These are phyloP conservation scores for Thecophora atra DNA, from an alignment of 2,888 invertebrate species.

Conservation along the genomic window DNA sequence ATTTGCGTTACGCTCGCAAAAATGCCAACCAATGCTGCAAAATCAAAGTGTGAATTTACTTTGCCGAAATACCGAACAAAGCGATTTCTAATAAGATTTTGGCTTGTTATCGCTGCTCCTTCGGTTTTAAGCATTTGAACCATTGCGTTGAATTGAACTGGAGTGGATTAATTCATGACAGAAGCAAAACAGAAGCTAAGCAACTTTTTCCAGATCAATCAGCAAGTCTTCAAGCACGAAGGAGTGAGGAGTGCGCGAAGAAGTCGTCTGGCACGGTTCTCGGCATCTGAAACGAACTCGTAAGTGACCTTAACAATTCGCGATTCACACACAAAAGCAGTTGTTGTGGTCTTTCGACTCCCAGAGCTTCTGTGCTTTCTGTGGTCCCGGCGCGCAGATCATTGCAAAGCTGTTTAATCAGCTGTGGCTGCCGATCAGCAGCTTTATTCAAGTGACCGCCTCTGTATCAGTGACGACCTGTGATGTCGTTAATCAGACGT, in stretches of 20 bases:
- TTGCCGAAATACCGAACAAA: slow-evolving; percentile 1
- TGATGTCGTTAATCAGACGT: background rate
- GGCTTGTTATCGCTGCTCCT: slow-evolving; percentile 14
- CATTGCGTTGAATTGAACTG: background rate
- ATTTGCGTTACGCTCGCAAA: background rate
- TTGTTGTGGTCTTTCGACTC: background rate
- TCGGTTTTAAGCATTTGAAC: background rate
- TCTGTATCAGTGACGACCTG: background rate
- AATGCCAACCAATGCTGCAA: background rate
- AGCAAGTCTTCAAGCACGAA: background rate
- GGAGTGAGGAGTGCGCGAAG: background rate
- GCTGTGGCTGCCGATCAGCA: too few species aligned
- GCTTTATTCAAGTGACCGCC: background rate
- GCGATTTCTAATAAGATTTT: slow-evolving; percentile 4
- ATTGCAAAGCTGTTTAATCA: too few species aligned
- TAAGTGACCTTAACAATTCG: slow-evolving; percentile 31
- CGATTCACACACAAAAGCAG: slow-evolving; percentile 3
- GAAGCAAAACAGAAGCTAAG: background rate
- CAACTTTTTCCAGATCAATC: background rate
- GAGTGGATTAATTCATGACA: slow-evolving; percentile 1
- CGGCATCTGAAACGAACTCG: slow-evolving; percentile 19
- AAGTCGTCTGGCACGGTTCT: background rate
- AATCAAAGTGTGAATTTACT: background rate
- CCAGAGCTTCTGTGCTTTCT: background rate
- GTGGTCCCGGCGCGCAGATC: background rate